phyloP scores from a whole-genome alignment of 2,113 vertebrate species.

The Channa maculata region DNA sequence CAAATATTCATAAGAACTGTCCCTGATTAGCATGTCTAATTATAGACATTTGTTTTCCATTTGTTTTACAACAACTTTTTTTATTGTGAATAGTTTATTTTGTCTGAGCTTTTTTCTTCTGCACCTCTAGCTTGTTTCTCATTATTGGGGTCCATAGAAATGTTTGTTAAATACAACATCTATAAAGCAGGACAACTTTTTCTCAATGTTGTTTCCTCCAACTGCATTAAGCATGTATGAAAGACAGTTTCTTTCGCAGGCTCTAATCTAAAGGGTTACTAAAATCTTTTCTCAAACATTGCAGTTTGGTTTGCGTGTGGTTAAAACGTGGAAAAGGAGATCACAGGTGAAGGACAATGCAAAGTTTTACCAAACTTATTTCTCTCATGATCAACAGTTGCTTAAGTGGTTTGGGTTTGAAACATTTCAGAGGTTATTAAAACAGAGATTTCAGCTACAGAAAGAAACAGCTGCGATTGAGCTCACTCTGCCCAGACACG shows the following conservation, averaged over 20 bases:
- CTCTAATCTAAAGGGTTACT: too few relatives aligned
- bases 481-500: slow-evolving; percentile 68
- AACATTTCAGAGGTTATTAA: slow-evolving; percentile 58
- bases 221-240: too few relatives aligned
- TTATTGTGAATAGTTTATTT: slow-evolving; percentile 34
- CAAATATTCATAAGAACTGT: slow-evolving; percentile 9
- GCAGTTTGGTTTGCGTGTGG: slow-evolving; percentile 45
- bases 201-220: too few relatives aligned
- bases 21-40: slow-evolving; percentile 38
- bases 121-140: slow-evolving; percentile 26
- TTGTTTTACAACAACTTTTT: slow-evolving; percentile 32
- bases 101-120: neutral
- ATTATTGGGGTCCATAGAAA: slow-evolving; percentile 6
- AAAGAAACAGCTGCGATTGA: slow-evolving; percentile 65
- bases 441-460: slow-evolving; percentile 49
- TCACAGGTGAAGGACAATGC: slow-evolving; percentile 38
- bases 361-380: slow-evolving; percentile 55
- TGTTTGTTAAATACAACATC: too few relatives aligned
- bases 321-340: slow-evolving; percentile 28
- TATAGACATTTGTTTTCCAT: slow-evolving; percentile 36
- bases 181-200: too few relatives aligned
- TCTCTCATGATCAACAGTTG: slow-evolving; percentile 63
- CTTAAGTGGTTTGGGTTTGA: slow-evolving; percentile 42
- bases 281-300: slow-evolving; percentile 17
- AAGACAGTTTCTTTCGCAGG: slow-evolving; percentile 22